Evolutionary conservation across 2,113 vertebrate genomes (phyloP).

Genomic region (Steatornis caripensis): DNA sequence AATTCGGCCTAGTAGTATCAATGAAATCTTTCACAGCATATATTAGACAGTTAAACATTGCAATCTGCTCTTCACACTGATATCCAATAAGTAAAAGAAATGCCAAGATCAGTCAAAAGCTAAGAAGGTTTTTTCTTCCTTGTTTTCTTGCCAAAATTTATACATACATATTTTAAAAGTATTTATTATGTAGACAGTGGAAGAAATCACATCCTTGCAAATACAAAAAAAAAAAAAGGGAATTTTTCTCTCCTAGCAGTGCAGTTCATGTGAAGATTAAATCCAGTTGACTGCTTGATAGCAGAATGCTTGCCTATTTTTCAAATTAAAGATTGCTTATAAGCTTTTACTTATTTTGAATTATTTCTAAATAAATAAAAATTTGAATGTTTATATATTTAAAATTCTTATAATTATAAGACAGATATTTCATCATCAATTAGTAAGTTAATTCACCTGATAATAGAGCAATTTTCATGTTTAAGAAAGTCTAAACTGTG

Average conservation of each 20-base stretch:
- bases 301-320: neutral
- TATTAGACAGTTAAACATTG: constrained; percentile 64
- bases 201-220: constrained; percentile 6
- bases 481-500: neutral
- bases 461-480: neutral
- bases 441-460: neutral
- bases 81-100: constrained; percentile 44
- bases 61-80: constrained; percentile 46
- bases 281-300: constrained; percentile 10
- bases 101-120: constrained; percentile 39
- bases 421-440: neutral
- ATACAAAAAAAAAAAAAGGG: neutral
- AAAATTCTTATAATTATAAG: constrained; percentile 2
- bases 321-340: constrained; percentile 50
- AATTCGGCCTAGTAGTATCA: constrained; percentile 41
- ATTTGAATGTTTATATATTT: neutral
- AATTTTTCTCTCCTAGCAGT: neutral
- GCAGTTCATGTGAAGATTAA: constrained; percentile 3
- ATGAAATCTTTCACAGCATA: constrained; percentile 53
- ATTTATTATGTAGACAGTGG: constrained; percentile 22
- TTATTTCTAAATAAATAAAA: constrained; percentile 19
- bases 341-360: neutral
- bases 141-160: constrained; percentile 38
- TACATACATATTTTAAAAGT: neutral
- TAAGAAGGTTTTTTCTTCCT: neutral